phyloP scores from a whole-genome alignment of 2,888 invertebrate genomes.

The Branchipolynoe longqiensis region DNA sequence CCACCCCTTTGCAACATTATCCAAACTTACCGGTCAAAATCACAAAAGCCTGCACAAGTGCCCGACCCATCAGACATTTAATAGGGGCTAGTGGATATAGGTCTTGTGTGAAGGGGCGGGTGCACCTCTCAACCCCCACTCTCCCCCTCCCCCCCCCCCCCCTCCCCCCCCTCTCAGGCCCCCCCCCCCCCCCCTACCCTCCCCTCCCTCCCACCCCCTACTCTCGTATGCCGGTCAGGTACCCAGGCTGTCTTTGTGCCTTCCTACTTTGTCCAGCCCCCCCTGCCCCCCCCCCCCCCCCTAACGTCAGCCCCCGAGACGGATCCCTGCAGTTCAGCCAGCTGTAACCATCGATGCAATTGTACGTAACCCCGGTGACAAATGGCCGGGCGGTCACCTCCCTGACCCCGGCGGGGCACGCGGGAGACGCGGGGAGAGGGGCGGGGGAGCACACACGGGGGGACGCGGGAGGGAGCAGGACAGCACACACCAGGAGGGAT shows the following conservation, averaged over 20 bases:
- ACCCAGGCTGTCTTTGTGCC: conserved; percentile 16
- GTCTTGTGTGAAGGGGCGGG: too few relatives aligned
- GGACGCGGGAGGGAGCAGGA: too few relatives aligned
- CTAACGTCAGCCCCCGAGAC: conserved; percentile 23
- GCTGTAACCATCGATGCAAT: conserved; percentile 55
- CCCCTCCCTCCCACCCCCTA: too few relatives aligned
- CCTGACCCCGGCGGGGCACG: conserved; percentile 9
- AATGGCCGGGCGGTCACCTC: conserved; percentile 18
- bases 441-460: too few relatives aligned
- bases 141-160: too few relatives aligned
- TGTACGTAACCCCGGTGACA: conserved; percentile 55
- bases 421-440: too few relatives aligned
- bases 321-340: conserved; percentile 4
- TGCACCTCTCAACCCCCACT: too few relatives aligned
- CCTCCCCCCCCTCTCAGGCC: too few relatives aligned
- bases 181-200: too few relatives aligned
- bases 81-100: too few relatives aligned
- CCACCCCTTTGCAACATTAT: too few relatives aligned
- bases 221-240: conserved; percentile 44
- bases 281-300: background rate
- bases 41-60: conserved; percentile 40
- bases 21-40: conserved; percentile 31
- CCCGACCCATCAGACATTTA: background rate
- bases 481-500: too few relatives aligned
- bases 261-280: conserved; percentile 36